Evolutionary conservation across 2,113 vertebrate species (phyloP), one percentile per base, ranked within the genome.

Genomic region (Chionodraco myersi): DNA sequence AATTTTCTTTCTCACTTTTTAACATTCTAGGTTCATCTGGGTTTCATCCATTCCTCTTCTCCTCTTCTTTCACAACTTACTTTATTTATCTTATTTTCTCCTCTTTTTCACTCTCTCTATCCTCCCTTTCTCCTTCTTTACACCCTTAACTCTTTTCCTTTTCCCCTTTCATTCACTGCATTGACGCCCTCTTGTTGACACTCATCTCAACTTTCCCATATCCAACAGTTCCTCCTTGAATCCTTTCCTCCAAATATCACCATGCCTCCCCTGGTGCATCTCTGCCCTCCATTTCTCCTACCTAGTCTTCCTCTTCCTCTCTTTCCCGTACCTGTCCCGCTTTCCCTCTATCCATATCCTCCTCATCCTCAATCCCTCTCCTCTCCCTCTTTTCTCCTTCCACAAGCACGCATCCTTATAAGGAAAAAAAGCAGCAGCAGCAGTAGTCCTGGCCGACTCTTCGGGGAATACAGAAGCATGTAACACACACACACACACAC

Each of bases 351-450:
- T 53, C 21, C 7, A 10, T 30, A n/a, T 61, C 23, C 16, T 65
- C n/a, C 52, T 79, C 65, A 75, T 68, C 65, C 44, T 71, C 58
- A 59, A 76, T 86, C 77, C 63, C 51, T 59, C 45, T 53, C 21
- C 7, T 61, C 23, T 26, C 62, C n/a, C 54, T 79, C 65, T 77
- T 88, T 77, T 60, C 54, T 85, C 84, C 61, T 77, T 89, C 65
- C 74, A 72, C 78, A 74, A 70, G 62, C 71, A 75, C 45, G 85
- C 75, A 0, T 90, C 92, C 92, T 89, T 93, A 91, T 92, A 93
- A 92, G 92, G 92, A 93, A 69, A 93, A 92, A 91, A 83, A 66
- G 84, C 87, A 91, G 82, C 59, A 83, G 87, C 66, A 83, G 88
- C 75, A 77, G 72, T 54, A 77, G 72, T 57, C 44, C 21, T 45